Conservation (phyloP, 2,888 invertebrate species). For the Parochlus steinenii region DNA sequence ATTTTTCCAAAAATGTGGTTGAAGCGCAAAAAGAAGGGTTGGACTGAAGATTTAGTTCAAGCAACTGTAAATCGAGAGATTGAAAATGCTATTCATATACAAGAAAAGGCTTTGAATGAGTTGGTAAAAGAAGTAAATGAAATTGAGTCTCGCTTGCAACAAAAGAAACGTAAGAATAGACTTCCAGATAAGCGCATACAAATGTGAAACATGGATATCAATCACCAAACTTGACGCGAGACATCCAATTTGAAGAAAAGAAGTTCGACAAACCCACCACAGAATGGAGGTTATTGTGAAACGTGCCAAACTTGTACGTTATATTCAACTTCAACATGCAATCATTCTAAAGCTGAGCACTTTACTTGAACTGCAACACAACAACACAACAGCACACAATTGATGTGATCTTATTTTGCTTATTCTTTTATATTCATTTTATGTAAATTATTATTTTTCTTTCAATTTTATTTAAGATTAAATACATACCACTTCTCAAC, state of each 20-base stretch:
- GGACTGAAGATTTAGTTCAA: no score
- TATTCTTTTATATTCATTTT: no score
- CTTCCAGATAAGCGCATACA: slow-evolving; percentile 22
- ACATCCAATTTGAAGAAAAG: slow-evolving; percentile 23
- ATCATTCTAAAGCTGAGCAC: slow-evolving; percentile 48
- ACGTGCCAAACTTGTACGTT: slow-evolving; percentile 38
- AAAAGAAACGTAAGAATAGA: slow-evolving; percentile 20
- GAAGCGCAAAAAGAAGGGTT: no score
- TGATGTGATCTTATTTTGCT: no score
- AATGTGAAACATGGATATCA: slow-evolving; percentile 21
- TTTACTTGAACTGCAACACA: slow-evolving; percentile 49
- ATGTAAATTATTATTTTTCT: no score
- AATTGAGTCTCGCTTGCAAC: slow-evolving; percentile 19
- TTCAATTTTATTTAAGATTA: no score
- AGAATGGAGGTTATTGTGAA: slow-evolving; percentile 43
- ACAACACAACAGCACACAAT: no score
- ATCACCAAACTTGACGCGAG: slow-evolving; percentile 21
- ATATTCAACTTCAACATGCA: slow-evolving; percentile 48
- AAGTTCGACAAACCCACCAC: slow-evolving; percentile 22
- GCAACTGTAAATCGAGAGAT: slow-evolving; percentile 13
- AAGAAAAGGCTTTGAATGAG: slow-evolving; percentile 13
- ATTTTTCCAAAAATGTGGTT: no score
- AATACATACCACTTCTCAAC: no score
- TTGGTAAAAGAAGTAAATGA: slow-evolving; percentile 15
- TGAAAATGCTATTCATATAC: slow-evolving; percentile 11